Conservation (phyloP, 2,888 invertebrate species). For the Bombylius major region DNA sequence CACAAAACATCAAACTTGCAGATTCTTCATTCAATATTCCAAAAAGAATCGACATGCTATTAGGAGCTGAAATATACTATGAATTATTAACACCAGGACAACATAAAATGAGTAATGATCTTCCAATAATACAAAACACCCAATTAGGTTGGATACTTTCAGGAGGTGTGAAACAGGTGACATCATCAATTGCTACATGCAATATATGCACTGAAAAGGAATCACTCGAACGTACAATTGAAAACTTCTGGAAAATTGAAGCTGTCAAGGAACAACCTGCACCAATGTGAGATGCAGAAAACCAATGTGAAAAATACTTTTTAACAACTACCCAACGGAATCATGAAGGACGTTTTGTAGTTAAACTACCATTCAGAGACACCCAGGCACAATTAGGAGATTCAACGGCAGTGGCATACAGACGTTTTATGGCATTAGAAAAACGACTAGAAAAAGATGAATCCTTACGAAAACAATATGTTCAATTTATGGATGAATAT, state of each 20-base stretch:
- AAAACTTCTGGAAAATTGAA: neutral
- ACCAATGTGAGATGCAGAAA: neutral
- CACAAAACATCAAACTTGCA: conserved; percentile 13
- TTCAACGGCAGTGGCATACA: neutral
- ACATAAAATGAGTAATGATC: neutral
- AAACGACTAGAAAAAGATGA: neutral
- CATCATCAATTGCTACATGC: neutral
- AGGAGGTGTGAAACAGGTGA: neutral
- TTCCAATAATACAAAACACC: neutral
- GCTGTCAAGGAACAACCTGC: neutral
- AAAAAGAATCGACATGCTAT: conserved; percentile 11
- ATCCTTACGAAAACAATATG: neutral
- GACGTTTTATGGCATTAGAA: neutral
- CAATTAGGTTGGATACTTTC: neutral
- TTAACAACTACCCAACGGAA: too few relatives aligned
- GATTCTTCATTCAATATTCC: conserved; percentile 13
- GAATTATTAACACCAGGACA: neutral
- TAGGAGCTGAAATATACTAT: conserved; percentile 12
- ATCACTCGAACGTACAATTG: neutral
- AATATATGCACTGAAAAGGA: neutral
- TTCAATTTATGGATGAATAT: neutral
- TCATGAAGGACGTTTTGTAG: too few relatives aligned
- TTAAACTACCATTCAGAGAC: neutral
- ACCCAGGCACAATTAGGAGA: neutral
- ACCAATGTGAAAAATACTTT: neutral